Evolutionary conservation across 2,888 invertebrate genomes (phyloP), one percentile per base, ranked within the genome.

Genomic region (Cantharis rufa): DNA sequence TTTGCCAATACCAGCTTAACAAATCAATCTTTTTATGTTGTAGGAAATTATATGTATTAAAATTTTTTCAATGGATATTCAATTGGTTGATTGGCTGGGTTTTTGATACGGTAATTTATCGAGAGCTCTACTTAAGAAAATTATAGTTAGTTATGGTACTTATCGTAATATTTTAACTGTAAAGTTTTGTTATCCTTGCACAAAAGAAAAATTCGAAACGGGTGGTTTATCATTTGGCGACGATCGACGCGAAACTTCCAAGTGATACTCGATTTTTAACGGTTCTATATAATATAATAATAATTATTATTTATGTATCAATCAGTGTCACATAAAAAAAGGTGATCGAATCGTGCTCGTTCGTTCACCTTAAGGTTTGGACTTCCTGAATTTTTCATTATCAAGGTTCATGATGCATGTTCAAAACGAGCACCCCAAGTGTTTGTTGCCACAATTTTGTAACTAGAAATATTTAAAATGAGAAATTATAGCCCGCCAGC

Each of bases 401-500:
- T 63, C 16, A 63, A 32, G 28, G 71, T 15, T 18, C 24, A 63
- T 32, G 24, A 24, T 24, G 24, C 24, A 24, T 24, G 32, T 70
- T 62, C 15, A 62, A 76, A 77, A n/a, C 48, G n/a, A 48, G 48
- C 48, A 48, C 48, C 48, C 48, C 48, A 48, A 48, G 48, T 48
- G 48, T 48, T 7, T 3, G 48, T 48, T 48, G 48, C n/a, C 9
- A n/a, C n/a, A 48, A 48, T 48, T 48, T 48, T 48, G n/a, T 48
- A 48, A 48, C 48, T 2, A 48, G 48, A n/a, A 48, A 48, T 48
- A 48, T 48, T 48, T 48, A 48, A 48, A 48, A 48, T 48, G 80
- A 79, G 81, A 82, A 82, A 80, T 77, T 72, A 76, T 73, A 78
- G 78, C 73, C 77, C 75, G 80, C 76, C 80, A 80, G 80, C 76